Evolutionary conservation across 2,113 vertebrate genomes (phyloP).

Genomic region (Hystrix brachyura): DNA sequence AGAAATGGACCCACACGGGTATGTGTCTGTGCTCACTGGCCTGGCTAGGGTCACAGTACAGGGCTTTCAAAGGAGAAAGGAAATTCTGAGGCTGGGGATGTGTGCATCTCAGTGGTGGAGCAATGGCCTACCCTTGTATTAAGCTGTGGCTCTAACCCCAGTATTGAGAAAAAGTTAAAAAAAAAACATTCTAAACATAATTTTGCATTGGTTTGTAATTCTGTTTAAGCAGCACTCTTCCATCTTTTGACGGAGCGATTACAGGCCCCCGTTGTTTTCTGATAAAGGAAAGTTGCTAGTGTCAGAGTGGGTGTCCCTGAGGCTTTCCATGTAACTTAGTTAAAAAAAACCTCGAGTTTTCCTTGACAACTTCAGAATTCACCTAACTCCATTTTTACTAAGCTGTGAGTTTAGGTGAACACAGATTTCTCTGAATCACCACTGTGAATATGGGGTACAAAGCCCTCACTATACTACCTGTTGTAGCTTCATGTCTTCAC

Average conservation of each 20-base stretch:
- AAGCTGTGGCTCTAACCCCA: background rate
- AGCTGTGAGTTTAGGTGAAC: background rate
- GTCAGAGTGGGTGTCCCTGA: background rate
- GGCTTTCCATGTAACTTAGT: background rate
- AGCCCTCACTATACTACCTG: background rate
- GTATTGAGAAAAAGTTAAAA: background rate
- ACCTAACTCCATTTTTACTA: background rate
- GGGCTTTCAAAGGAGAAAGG: background rate
- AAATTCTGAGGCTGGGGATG: background rate
- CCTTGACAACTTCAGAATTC: slow-evolving; percentile 3
- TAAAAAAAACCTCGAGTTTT: background rate
- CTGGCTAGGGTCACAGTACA: background rate
- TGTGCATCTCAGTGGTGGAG: background rate
- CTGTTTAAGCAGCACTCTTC: background rate
- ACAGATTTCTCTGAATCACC: background rate
- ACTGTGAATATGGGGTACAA: background rate
- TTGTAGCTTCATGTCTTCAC: background rate
- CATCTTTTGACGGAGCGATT: background rate
- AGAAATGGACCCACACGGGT: slow-evolving; percentile 95
- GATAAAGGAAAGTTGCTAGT: background rate
- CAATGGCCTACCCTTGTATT: background rate
- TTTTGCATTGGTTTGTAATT: background rate
- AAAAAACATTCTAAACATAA: background rate
- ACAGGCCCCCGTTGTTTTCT: background rate
- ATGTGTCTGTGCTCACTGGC: slow-evolving; percentile 45